A percentile compares a stretch with the other conserved stretches of the same genome.
phyloP scores from a whole-genome alignment of 2,113 vertebrate genomes.

The Zootoca vivipara region DNA sequence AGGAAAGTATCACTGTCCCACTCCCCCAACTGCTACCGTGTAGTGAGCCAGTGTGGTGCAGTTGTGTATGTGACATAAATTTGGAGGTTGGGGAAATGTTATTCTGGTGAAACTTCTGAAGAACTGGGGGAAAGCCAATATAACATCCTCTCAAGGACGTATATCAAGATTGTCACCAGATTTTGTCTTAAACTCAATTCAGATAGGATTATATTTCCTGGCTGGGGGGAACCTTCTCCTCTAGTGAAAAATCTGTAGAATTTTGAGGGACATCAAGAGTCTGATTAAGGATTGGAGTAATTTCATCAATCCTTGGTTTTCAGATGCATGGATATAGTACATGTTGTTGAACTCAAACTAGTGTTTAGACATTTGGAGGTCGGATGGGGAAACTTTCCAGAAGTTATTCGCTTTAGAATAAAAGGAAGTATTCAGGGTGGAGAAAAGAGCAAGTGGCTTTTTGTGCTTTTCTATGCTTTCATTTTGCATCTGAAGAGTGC shows the following conservation, averaged over 20 bases:
- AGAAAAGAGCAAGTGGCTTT: not conserved
- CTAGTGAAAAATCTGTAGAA: not conserved
- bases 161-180: too few species aligned
- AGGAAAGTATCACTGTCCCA: not conserved
- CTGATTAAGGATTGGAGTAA: not conserved
- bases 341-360: not conserved
- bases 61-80: not conserved
- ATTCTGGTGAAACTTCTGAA: not conserved
- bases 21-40: not conserved
- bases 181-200: not conserved
- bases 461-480: not conserved
- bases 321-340: too few species aligned
- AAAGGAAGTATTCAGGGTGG: not conserved
- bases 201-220: too few species aligned
- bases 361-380: not conserved
- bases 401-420: not conserved
- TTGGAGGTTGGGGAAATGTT: not conserved
- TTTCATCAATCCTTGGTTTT: not conserved
- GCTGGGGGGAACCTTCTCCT: not conserved
- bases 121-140: too few species aligned
- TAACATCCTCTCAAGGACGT: not conserved
- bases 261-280: too few species aligned
- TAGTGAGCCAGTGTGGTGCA: not conserved
- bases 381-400: not conserved
- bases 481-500: conserved; percentile 6